Percentiles rank a stretch among this genome's conserved stretches.
These are phyloP conservation scores for Hemaris fuciformis DNA, from an alignment of 2,888 invertebrate genomes.

Conservation along the genomic window DNA sequence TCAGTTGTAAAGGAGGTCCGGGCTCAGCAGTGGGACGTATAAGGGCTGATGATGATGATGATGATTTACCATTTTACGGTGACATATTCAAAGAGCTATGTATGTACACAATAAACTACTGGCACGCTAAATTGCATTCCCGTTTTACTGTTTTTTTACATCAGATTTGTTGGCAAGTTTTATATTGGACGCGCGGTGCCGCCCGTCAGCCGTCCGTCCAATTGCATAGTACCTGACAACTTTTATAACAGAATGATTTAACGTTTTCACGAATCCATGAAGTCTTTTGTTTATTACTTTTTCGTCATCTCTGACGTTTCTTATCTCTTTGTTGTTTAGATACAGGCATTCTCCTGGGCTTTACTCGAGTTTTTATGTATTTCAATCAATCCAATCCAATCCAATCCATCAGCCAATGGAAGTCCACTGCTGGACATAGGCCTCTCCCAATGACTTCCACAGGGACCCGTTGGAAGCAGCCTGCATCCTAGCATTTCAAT, in stretches of 20 bases:
- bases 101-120: too few species aligned
- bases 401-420: too few species aligned
- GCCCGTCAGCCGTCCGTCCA: slow-evolving; percentile 23
- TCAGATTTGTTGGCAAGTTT: background rate
- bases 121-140: background rate
- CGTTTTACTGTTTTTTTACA: background rate
- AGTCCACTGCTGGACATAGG: too few species aligned
- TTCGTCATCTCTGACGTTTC: slow-evolving; percentile 10
- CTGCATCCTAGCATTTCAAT: too few species aligned
- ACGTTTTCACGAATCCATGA: slow-evolving; percentile 30
- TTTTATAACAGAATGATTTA: slow-evolving; percentile 42
- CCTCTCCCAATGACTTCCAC: too few species aligned
- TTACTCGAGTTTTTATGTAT: background rate
- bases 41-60: too few species aligned
- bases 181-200: background rate
- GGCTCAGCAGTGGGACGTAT: too few species aligned
- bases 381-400: too few species aligned
- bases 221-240: slow-evolving; percentile 12
- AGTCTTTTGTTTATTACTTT: slow-evolving; percentile 21
- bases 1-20: too few species aligned
- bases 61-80: too few species aligned
- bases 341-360: background rate
- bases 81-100: too few species aligned
- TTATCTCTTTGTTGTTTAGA: background rate
- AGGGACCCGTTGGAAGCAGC: too few species aligned